Base-by-base conservation (phyloP, 2,113 vertebrate genomes). In the Leucopternis melanops region DNA sequence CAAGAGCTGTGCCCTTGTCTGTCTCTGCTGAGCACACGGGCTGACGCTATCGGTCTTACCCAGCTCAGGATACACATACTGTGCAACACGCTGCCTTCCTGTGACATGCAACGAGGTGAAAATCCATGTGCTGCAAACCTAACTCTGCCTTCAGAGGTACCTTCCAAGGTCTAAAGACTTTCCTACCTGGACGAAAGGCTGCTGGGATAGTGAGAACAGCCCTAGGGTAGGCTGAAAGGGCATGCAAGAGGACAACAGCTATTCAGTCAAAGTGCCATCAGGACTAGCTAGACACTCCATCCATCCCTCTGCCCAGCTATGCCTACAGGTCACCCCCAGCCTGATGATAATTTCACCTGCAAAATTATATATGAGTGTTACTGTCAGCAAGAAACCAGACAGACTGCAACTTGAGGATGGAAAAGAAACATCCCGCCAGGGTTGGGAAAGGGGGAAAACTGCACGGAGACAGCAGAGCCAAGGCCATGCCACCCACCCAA, bases 391-490 rank as follows among this genome's bases (percentile, higher is more conserved):
- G 42, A 83, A 93, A 70, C 14, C 54, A 73, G 59, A 7, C 32
- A 83, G 75, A 70, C 57, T 75, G 66, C 50, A 74, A 10, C 42
- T 67, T 4, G 1, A 17, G 59, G 63, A 66, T 54, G 55, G 45
- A 50, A 66, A 90, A 80, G n/a, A 45, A 73, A 12, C 66, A 54
- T 61, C 57, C 26, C 21, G 19, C 4, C 36, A 54, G 52, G 47
- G 34, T 0, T 50, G 82, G 49, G 36, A 87, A 88, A 32, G 61
- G 22, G 22, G 58, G 34, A 92, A 73, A 93, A 74, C 29, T 19
- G 14, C 58, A 50, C 1, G 1, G 66, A 86, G 57, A 61, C 44
- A 72, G 57, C 0, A 0, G 57, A 78, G 63, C 20, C 72, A 50
- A 55, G 57, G 74, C 54, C 65, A 52, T 13, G 38, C 36, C 5